Conservation (phyloP, 2,888 invertebrate species). For the Syritta pipiens region DNA sequence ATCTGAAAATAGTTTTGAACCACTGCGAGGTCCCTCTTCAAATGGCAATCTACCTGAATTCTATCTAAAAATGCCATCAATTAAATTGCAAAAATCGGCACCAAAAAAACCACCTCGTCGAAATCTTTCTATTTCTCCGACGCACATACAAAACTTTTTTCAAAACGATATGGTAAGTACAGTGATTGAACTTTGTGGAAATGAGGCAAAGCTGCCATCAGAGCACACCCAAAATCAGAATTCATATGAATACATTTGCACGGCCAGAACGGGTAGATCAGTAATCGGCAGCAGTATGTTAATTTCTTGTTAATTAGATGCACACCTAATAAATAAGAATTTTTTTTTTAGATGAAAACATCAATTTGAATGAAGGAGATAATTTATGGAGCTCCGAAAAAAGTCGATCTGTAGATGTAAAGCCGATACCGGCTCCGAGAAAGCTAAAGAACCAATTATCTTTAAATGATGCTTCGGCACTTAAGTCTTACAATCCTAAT, state of each 20-base stretch:
- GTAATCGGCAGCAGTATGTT: slow-evolving; percentile 40
- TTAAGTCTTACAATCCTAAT: slow-evolving; percentile 79
- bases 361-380: not conserved
- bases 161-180: slow-evolving; percentile 72
- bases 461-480: slow-evolving; percentile 72
- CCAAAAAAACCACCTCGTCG: slow-evolving; percentile 94
- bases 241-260: slow-evolving; percentile 48
- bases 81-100: slow-evolving; percentile 74
- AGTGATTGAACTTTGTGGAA: slow-evolving; percentile 74
- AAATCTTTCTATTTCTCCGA: slow-evolving; percentile 92
- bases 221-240: slow-evolving; percentile 12
- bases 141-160: slow-evolving; percentile 82
- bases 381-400: slow-evolving; percentile 15
- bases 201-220: slow-evolving; percentile 72
- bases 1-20: slow-evolving; percentile 78
- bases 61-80: slow-evolving; percentile 37
- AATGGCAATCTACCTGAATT: slow-evolving; percentile 22
- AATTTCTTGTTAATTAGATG: not conserved
- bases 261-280: slow-evolving; percentile 13
- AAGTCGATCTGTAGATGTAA: slow-evolving; percentile 24
- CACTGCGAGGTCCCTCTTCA: slow-evolving; percentile 34
- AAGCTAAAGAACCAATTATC: slow-evolving; percentile 35
- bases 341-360: slow-evolving; percentile 28
- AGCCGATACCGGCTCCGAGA: slow-evolving; percentile 75
- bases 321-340: not conserved